Conservation (phyloP, 1,140 invertebrate species). For the Lepidostoma basale region DNA sequence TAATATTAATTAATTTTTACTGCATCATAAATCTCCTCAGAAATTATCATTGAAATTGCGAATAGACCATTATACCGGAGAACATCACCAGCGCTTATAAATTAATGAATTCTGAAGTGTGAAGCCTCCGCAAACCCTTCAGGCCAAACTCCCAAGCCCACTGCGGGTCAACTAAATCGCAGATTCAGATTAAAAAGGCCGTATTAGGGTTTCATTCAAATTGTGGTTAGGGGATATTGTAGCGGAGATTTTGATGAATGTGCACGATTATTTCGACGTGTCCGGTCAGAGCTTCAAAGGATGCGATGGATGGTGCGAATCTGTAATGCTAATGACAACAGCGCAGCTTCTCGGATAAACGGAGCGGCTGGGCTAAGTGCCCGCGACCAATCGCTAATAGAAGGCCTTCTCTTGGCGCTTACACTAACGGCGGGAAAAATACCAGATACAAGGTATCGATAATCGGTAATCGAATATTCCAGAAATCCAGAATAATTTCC, state of each 20-base stretch:
- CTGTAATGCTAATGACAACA: slow-evolving; percentile 41
- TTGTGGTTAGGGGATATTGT: neutral
- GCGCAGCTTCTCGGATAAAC: slow-evolving; percentile 33
- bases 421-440: slow-evolving; percentile 2
- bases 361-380: slow-evolving; percentile 31
- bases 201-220: too few species aligned
- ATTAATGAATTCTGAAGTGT: slow-evolving; percentile 22
- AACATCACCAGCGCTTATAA: slow-evolving; percentile 10
- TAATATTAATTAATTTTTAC: slow-evolving; percentile 6
- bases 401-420: slow-evolving; percentile 36
- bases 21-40: slow-evolving; percentile 25
- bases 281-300: neutral
- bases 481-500: neutral
- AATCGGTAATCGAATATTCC: neutral
- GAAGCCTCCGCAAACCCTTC: slow-evolving; percentile 8
- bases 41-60: slow-evolving; percentile 24
- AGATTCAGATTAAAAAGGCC: neutral
- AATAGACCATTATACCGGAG: slow-evolving; percentile 2
- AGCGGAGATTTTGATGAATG: neutral
- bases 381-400: slow-evolving; percentile 42
- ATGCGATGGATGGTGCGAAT: slow-evolving; percentile 36
- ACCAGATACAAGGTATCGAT: neutral
- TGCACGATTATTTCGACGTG: neutral
- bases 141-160: neutral
- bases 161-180: neutral